Evolutionary conservation across 2,797 vertebrate species (phyloP).

Genomic region (Clarias pachynema): DNA sequence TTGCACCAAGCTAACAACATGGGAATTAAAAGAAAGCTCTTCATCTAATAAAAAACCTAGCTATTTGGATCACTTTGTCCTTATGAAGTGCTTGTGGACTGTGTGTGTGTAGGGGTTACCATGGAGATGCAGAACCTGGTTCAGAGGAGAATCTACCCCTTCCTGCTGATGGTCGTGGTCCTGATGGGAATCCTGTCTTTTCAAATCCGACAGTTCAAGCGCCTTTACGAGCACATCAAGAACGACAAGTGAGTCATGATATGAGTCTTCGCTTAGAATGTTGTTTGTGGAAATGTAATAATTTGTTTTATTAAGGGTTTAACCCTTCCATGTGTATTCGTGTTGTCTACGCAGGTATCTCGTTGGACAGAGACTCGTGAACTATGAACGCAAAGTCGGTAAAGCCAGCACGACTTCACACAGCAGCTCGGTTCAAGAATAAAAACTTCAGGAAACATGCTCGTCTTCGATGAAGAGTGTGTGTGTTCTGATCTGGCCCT

Average conservation of each 20-base stretch:
- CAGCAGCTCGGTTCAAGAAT: constrained; percentile 85
- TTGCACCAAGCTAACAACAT: too few relatives aligned
- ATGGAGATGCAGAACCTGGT: constrained; percentile 96
- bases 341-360: constrained; percentile 83
- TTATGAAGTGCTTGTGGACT: not conserved
- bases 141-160: constrained; percentile 96
- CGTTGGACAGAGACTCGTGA: constrained; percentile 96
- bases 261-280: not conserved
- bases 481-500: constrained; percentile 53
- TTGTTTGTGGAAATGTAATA: not conserved
- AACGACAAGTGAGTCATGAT: constrained; percentile 91
- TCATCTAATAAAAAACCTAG: too few relatives aligned
- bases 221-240: constrained; percentile 99
- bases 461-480: constrained; percentile 28
- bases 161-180: constrained; percentile 95
- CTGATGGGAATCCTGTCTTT: constrained; percentile 95
- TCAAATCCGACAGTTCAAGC: constrained; percentile 98
- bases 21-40: too few relatives aligned
- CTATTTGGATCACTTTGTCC: not conserved
- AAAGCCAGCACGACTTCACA: constrained; percentile 82
- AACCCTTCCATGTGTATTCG: not conserved
- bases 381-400: constrained; percentile 93
- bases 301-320: not conserved
- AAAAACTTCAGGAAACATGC: constrained; percentile 55
- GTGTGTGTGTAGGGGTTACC: constrained; percentile 83